A percentile compares a stretch with the other conserved stretches of the same genome.
Conservation (phyloP, 2,797 vertebrate genomes). For the Cryptoblepharus egeriae region DNA sequence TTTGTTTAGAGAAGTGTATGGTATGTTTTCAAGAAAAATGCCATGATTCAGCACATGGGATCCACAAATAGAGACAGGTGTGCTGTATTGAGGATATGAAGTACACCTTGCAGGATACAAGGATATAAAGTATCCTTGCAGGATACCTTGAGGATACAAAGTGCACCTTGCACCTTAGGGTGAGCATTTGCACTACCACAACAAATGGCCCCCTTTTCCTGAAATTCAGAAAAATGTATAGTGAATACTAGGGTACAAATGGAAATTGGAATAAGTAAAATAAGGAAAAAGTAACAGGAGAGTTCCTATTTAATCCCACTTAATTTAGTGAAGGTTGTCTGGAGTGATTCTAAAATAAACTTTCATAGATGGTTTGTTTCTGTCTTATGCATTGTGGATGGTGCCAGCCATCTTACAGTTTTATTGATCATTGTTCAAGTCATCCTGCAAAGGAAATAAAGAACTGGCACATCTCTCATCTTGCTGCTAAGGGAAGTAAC, state of each 20-base stretch:
- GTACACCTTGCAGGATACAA: too few species aligned
- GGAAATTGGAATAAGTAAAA: background rate
- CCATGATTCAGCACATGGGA: background rate
- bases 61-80: background rate
- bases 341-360: background rate
- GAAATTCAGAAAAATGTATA: background rate
- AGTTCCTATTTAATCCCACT: background rate
- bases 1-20: background rate
- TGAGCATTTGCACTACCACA: background rate
- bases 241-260: background rate
- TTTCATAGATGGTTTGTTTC: background rate
- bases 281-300: background rate
- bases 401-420: slow-evolving; percentile 4
- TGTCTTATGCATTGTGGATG: background rate
- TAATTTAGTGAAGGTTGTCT: slow-evolving; percentile 1
- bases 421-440: slow-evolving; percentile 14
- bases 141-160: background rate
- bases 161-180: background rate
- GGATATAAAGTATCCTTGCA: background rate
- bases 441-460: slow-evolving; percentile 3
- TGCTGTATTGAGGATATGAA: background rate
- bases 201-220: background rate
- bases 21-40: background rate
- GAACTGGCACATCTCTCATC: background rate
- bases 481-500: background rate